A percentile compares a stretch with the other conserved stretches of the same genome.
phyloP scores from a whole-genome alignment of 1,140 invertebrate species.

The Pomacea maculata region DNA sequence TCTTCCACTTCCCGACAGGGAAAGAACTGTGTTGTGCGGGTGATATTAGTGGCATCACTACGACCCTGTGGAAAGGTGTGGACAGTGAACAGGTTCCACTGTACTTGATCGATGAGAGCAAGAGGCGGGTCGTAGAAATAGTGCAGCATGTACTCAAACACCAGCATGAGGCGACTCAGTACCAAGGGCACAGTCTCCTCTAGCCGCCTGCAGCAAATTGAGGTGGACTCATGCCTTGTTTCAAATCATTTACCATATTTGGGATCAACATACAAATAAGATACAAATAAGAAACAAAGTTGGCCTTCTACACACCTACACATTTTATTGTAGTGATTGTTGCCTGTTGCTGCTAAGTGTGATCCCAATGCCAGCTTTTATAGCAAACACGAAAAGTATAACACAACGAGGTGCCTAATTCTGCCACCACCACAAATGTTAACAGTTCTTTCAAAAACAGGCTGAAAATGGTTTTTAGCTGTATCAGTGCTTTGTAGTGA shows the following conservation, averaged over 20 bases:
- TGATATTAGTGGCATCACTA: slow-evolving; percentile 40
- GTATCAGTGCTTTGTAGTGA: too few species aligned
- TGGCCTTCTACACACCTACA: too few species aligned
- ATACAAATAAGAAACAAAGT: too few species aligned
- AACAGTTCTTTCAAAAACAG: too few species aligned
- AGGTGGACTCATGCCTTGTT: neutral
- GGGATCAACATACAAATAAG: neutral
- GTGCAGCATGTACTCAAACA: slow-evolving; percentile 96
- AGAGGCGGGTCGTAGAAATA: slow-evolving; percentile 85
- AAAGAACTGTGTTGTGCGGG: slow-evolving; percentile 74
- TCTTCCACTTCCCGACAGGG: slow-evolving; percentile 83
- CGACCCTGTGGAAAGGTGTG: slow-evolving; percentile 52
- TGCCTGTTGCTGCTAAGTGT: too few species aligned
- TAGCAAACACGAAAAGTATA: too few species aligned
- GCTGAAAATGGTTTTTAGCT: too few species aligned
- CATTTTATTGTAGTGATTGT: too few species aligned
- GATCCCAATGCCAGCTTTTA: too few species aligned
- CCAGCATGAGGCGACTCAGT: slow-evolving; percentile 82
- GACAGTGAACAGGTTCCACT: slow-evolving; percentile 82
- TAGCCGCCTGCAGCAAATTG: slow-evolving; percentile 42
- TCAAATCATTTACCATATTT: neutral
- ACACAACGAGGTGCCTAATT: too few species aligned
- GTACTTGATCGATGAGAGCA: slow-evolving; percentile 73
- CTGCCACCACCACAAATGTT: too few species aligned
- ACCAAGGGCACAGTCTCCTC: slow-evolving; percentile 73